Evolutionary conservation across 1,140 invertebrate species (phyloP).

Genomic region (Trichogramma pretiosum): DNA sequence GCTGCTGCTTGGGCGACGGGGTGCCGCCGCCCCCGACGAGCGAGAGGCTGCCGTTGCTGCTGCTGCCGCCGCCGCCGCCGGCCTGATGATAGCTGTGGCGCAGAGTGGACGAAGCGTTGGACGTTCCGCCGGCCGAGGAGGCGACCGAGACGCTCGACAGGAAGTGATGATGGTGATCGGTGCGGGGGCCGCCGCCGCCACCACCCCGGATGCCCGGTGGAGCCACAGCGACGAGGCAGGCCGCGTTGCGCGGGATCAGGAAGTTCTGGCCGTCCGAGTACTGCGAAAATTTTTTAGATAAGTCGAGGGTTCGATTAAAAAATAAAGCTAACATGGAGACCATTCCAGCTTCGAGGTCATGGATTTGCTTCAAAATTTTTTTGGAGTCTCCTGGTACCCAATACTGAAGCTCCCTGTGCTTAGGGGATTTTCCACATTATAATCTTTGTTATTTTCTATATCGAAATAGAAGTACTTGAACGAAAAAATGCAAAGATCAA

Average conservation of each 20-base stretch:
- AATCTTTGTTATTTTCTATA: no score
- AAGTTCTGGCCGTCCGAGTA: constrained; percentile 39
- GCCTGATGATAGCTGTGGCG: constrained; percentile 16
- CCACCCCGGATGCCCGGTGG: no score
- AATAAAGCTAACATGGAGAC: not conserved
- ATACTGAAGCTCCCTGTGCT: no score
- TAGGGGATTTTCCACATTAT: not conserved
- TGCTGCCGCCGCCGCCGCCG: constrained; percentile 23
- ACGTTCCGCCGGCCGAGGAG: constrained; percentile 41
- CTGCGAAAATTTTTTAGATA: constrained; percentile 28
- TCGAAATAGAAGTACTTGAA: no score
- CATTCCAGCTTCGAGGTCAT: no score
- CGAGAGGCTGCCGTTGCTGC: constrained; percentile 21
- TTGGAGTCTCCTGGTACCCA: no score
- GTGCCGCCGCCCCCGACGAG: constrained; percentile 19
- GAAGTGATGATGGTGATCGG: constrained; percentile 57
- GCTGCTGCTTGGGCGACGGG: no score
- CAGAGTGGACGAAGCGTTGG: constrained; percentile 16
- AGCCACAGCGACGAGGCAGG: constrained; percentile 59
- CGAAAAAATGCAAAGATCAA: no score
- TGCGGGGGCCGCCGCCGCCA: no score
- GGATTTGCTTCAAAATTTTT: no score
- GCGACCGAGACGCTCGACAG: constrained; percentile 54
- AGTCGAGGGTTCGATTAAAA: not conserved
- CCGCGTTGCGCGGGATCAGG: constrained; percentile 47